These are phyloP conservation scores for Ammospiza caudacuta DNA, from an alignment of 2,113 vertebrate genomes.

Conservation along the genomic window DNA sequence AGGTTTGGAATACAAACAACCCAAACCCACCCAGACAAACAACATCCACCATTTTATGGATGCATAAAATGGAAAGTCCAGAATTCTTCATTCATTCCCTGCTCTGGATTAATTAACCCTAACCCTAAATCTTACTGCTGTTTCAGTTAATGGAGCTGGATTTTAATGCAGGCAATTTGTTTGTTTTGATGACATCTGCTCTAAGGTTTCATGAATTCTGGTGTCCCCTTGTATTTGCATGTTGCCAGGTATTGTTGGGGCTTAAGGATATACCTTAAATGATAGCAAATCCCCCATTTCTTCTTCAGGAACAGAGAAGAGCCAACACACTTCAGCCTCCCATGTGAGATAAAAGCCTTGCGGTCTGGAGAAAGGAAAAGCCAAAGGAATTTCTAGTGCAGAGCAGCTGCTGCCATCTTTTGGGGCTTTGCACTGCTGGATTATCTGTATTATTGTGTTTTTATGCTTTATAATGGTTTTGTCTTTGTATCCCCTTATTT, in stretches of 20 bases:
- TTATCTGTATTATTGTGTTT: too few species aligned
- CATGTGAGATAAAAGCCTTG: slow-evolving; percentile 90
- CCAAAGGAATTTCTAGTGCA: not conserved
- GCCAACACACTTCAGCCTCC: slow-evolving; percentile 89
- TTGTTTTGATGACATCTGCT: not conserved
- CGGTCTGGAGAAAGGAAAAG: slow-evolving; percentile 77
- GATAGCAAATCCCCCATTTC: slow-evolving; percentile 96
- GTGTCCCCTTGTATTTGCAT: too few species aligned
- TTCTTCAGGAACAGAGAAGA: slow-evolving; percentile 93
- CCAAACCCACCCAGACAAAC: not conserved
- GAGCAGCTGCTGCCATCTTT: rapidly evolving
- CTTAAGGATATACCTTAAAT: slow-evolving; percentile 80
- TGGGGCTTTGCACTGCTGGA: not conserved
- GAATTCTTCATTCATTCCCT: not conserved
- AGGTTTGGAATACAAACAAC: not conserved
- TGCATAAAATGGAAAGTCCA: not conserved
- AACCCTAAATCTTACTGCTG: too few species aligned
- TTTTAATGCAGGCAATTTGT: not conserved
- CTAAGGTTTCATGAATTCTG: not conserved
- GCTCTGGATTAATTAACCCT: not conserved
- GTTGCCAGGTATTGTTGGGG: not conserved
- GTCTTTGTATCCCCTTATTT: too few species aligned
- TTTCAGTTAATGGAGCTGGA: not conserved
- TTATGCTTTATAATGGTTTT: too few species aligned
- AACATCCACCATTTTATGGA: not conserved